Evolutionary conservation across 1,140 invertebrate species (phyloP).

Genomic region (Metaphire vulgaris): DNA sequence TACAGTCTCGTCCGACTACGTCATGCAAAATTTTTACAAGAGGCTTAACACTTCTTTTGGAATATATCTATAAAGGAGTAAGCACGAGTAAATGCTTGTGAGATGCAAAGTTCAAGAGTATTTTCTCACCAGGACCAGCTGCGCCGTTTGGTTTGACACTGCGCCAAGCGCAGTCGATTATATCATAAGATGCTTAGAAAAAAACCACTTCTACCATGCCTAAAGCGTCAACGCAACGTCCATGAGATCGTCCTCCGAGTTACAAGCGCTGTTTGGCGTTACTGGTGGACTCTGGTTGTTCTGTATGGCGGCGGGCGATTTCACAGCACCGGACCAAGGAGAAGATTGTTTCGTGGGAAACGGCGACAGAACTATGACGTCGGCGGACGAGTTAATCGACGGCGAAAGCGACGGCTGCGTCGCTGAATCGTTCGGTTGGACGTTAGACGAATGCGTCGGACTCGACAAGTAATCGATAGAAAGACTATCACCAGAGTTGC

Average conservation of each 20-base stretch:
- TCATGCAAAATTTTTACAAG: too few species aligned
- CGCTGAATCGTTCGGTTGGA: background rate
- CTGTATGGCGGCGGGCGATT: background rate
- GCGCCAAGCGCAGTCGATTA: too few species aligned
- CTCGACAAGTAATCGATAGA: background rate
- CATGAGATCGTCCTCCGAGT: background rate
- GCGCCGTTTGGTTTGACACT: too few species aligned
- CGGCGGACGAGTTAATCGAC: background rate
- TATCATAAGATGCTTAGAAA: too few species aligned
- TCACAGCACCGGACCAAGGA: background rate
- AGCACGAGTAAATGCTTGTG: too few species aligned
- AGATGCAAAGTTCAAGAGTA: too few species aligned
- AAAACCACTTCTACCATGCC: too few species aligned
- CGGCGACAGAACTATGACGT: background rate
- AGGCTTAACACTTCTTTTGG: too few species aligned
- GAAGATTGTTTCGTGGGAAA: background rate
- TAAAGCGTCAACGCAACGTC: background rate
- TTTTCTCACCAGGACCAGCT: too few species aligned
- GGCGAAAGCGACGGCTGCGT: background rate
- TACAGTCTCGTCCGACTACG: too few species aligned
- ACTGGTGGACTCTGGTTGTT: background rate
- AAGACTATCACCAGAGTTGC: background rate
- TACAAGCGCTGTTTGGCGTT: background rate
- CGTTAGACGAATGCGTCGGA: background rate
- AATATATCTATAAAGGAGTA: too few species aligned